phyloP scores from a whole-genome alignment of 2,113 vertebrate genomes.

The Passer domesticus region DNA sequence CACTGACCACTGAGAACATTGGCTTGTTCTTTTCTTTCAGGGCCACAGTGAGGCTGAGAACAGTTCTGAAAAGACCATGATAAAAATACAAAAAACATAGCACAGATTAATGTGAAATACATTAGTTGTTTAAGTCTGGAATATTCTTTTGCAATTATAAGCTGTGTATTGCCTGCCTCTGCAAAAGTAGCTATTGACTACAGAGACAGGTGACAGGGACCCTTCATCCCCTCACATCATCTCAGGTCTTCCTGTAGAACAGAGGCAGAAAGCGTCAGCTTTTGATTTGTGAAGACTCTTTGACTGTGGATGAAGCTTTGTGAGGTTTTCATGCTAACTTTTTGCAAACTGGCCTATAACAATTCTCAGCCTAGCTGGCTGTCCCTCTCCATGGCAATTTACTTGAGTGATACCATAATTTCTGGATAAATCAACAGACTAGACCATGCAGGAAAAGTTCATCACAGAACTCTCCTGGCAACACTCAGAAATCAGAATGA shows the following conservation, averaged over 20 bases:
- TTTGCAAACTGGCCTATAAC: background rate
- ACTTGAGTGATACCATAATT: background rate
- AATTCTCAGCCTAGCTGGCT: background rate
- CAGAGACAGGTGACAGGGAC: background rate
- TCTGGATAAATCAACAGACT: background rate
- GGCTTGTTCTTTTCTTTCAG: background rate
- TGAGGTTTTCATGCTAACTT: background rate
- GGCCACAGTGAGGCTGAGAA: background rate
- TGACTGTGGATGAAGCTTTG: background rate
- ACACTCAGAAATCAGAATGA: background rate
- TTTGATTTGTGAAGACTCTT: background rate
- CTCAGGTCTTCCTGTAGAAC: background rate
- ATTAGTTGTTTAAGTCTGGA: background rate
- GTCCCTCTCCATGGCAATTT: background rate
- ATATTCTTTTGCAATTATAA: background rate
- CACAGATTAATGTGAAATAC: background rate
- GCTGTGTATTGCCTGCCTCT: background rate
- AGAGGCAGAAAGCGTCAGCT: background rate
- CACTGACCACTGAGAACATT: background rate
- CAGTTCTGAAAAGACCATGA: background rate
- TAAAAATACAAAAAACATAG: background rate
- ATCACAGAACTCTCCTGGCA: background rate
- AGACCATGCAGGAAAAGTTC: background rate
- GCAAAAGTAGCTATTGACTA: background rate
- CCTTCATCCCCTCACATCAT: background rate